phyloP scores from a whole-genome alignment of 2,888 invertebrate species.

The Melanostoma mellinum region DNA sequence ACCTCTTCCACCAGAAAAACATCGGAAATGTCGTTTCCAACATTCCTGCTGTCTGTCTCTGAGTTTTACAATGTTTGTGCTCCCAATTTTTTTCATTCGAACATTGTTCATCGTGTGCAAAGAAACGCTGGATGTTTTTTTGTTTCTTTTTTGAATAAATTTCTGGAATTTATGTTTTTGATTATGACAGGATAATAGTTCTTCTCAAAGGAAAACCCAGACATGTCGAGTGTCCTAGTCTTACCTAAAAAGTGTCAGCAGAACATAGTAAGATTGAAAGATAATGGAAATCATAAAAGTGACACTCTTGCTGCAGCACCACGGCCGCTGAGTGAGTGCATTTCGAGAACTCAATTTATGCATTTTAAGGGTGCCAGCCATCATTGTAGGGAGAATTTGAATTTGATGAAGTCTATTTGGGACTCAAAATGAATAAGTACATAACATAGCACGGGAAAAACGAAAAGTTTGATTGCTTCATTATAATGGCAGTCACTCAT shows the following conservation, averaged over 20 bases:
- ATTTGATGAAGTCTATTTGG: conserved; percentile 29
- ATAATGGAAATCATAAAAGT: conserved; percentile 56
- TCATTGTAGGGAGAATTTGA: conserved; percentile 2
- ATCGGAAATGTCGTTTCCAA: conserved; percentile 21
- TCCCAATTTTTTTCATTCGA: conserved; percentile 19
- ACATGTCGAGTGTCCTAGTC: conserved; percentile 11
- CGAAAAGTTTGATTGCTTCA: conserved; percentile 44
- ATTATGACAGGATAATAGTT: conserved; percentile 68
- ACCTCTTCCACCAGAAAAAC: conserved; percentile 26
- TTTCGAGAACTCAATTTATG: conserved; percentile 18
- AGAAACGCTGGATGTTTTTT: not conserved
- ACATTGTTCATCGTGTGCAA: conserved; percentile 12
- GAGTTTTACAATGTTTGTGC: conserved; percentile 22
- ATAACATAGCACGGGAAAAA: conserved; percentile 42
- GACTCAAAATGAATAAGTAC: conserved; percentile 14
- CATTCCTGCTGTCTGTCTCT: conserved; percentile 31
- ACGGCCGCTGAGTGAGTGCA: conserved; percentile 34
- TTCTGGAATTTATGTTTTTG: conserved; percentile 52
- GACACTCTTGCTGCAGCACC: conserved; percentile 39
- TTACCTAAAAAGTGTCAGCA: conserved; percentile 9
- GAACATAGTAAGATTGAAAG: conserved; percentile 33
- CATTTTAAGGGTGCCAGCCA: conserved; percentile 19
- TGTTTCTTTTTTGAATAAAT: conserved; percentile 19
- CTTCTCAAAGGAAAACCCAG: conserved; percentile 17
- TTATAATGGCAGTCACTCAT: conserved; percentile 55